Percentiles rank a stretch among this genome's conserved stretches.
These are phyloP conservation scores for Synaphobranchus kaupii DNA, from an alignment of 2,797 vertebrate species.

Conservation along the genomic window DNA sequence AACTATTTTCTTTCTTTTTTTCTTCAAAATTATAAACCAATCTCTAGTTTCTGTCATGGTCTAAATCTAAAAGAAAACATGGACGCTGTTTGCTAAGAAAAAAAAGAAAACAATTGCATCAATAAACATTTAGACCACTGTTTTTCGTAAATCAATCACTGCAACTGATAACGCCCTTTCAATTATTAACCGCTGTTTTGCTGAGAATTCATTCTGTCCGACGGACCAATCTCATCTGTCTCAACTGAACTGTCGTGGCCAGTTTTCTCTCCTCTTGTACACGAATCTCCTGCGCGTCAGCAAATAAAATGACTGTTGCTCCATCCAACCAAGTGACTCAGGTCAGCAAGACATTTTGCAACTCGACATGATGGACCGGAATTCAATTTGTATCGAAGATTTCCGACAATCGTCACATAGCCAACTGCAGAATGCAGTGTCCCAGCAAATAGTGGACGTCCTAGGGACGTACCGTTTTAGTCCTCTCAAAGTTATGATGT, in stretches of 20 bases:
- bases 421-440: neutral
- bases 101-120: conserved; percentile 91
- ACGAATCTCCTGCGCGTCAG: conserved; percentile 51
- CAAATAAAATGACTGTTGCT: conserved; percentile 56
- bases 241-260: conserved; percentile 59
- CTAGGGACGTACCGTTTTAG: too few species aligned
- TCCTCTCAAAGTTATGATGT: too few species aligned
- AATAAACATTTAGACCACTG: conserved; percentile 83
- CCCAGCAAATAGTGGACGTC: too few species aligned
- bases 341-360: neutral
- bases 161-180: conserved; percentile 73
- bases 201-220: conserved; percentile 74
- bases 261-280: conserved; percentile 63
- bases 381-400: neutral
- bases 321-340: conserved; percentile 5
- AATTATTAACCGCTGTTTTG: conserved; percentile 82
- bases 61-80: neutral
- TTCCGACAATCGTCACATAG: neutral
- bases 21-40: conserved; percentile 18
- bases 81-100: conserved; percentile 69
- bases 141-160: conserved; percentile 81
- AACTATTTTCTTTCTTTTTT: conserved; percentile 35
- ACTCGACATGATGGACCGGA: neutral
- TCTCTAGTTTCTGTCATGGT: conserved; percentile 35
- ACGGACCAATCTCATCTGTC: conserved; percentile 63